Base-by-base conservation (phyloP, 1,140 invertebrate genomes). In the Pomacea maculata region DNA sequence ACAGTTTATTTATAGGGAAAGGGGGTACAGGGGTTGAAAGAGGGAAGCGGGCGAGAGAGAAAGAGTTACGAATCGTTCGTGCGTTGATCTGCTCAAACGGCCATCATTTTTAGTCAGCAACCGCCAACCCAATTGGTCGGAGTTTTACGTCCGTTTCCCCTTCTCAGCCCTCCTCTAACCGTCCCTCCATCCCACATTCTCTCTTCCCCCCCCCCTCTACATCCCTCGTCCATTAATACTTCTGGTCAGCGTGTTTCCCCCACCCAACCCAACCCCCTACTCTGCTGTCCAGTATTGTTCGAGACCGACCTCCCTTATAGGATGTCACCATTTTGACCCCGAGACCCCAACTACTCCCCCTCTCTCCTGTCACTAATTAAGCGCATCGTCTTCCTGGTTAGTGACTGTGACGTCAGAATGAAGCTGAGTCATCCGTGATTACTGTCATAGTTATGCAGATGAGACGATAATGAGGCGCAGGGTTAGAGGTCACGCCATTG, bases 381-480 rank as follows among this genome's bases (percentile, higher is more conserved):
- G 14, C 73, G 52, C 57, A n/a, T 57, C 54, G 29, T 54, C 45
- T n/a, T n/a, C 45, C 73, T 54, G 21, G 52, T 55, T 21, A 52
- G 17, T 57, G 54, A 55, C 73, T 29, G 73, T 75, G 73, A 75
- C 73, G 73, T 75, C 73, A 75, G 52, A 54, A 17, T 61, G 57
- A 21, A 10, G 73, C 29, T 75, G 73, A 75, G 8, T 75, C 73
- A 75, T 55, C 73, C 29, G 21, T 75, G 73, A 75, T 75, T 75
- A 54, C 73, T 75, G 73, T 75, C 73, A 75, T 75, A 52, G 54
- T 75, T 75, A 75, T 75, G 73, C 73, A 75, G 57, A 75, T 75
- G 45, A 75, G 73, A 54, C 54, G 73, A 75, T 75, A 75, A 75
- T 75, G 73, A 75, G 73, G 19, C n/a, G n/a, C 17, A 55, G 17